Evolutionary conservation across 2,113 vertebrate species (phyloP), one percentile per base, ranked within the genome.

Genomic region (Triplophysa rosa): DNA sequence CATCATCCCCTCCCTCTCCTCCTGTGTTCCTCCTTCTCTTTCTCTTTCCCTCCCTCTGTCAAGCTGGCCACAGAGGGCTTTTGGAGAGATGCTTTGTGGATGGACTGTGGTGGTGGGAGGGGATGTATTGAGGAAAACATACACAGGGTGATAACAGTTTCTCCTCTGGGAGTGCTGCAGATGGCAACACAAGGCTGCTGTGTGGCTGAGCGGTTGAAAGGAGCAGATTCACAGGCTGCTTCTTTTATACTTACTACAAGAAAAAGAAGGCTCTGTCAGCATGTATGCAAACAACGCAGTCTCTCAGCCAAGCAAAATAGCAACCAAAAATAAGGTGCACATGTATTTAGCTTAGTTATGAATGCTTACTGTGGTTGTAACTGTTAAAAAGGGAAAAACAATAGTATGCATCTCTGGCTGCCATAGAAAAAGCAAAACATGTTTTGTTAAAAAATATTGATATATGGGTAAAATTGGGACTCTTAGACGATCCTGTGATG

Each of bases 121-220:
- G 82, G 80, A 87, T 87, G 86, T 89, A 88, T 85, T 86, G 78
- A 89, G 84, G 86, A 86, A 84, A 88, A 88, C 89, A 88, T 86
- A 45, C 87, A 62, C 84, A n/a, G 80, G 86, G 87, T 89, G 86
- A 91, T 87, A 91, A 93, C 89, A 91, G 90, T 89, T 86, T 91
- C 86, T 92, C 89, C 89, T 92, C 87, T 86, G 93, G 92, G 93
- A 93, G 89, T 87, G 75, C 82, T 90, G 88, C 90, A 92, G 90
- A 91, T 91, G 89, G 90, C 86, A 12, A 87, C 82, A 82, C 76
- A 81, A 77, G 80, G 84, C 80, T 83, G 86, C 79, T 80, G 84
- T 70, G 79, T 78, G 78, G 86, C 85, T 85, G 70, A 63, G 82
- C 67, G 71, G 84, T 88, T 83, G 81, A 77, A 89, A 80, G 80